phyloP scores from a whole-genome alignment of 2,113 vertebrate genomes.

The Isurus oxyrinchus region DNA sequence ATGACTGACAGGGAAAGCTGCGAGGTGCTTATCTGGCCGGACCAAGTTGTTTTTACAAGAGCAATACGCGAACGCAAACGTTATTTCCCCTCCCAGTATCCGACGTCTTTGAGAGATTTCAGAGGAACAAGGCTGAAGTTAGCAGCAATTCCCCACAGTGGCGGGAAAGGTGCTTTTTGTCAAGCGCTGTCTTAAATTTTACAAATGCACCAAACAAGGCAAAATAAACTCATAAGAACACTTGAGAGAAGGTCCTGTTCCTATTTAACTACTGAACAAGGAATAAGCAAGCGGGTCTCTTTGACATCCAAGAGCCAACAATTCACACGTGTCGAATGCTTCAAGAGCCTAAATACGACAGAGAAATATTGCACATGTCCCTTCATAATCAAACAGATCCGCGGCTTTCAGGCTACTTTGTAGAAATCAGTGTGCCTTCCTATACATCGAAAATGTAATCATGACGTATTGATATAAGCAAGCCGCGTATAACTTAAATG shows the following conservation, averaged over 20 bases:
- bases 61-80: constrained; percentile 2
- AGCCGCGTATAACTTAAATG: background rate
- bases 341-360: background rate
- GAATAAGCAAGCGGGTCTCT: background rate
- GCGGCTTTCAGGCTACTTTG: too few species aligned
- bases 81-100: constrained; percentile 42
- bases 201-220: constrained; percentile 67
- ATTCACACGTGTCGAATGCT: background rate
- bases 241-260: constrained; percentile 66
- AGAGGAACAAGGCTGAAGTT: constrained; percentile 44
- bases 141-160: constrained; percentile 52
- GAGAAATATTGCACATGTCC: background rate
- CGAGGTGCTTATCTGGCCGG: background rate
- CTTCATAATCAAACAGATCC: background rate
- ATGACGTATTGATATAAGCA: background rate
- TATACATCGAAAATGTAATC: background rate
- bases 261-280: constrained; percentile 58
- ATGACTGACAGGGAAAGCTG: constrained; percentile 45
- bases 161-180: constrained; percentile 54
- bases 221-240: constrained; percentile 75
- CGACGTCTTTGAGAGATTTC: constrained; percentile 44
- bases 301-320: background rate
- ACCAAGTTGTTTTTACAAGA: constrained; percentile 10
- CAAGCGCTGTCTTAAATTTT: constrained; percentile 68
- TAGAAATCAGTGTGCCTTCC: background rate